Evolutionary conservation across 2,888 invertebrate species (phyloP).

Genomic region (Melikaiella ostensackeni): DNA sequence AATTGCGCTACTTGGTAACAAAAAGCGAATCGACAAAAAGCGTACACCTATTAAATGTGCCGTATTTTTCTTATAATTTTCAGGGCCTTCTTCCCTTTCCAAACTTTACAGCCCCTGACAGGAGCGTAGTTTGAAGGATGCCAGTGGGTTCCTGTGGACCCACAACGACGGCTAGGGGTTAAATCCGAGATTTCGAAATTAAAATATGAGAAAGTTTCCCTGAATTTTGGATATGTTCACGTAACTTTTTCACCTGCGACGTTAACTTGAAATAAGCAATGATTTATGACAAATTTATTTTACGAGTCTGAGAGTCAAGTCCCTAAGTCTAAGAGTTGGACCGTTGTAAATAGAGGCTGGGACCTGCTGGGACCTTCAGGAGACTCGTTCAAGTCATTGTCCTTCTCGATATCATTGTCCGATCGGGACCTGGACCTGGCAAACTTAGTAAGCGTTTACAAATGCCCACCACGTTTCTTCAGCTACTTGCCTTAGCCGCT

Average conservation of each 20-base stretch:
- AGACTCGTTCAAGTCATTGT: slow-evolving; percentile 33
- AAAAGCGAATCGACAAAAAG: no score
- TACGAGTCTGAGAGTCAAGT: background rate
- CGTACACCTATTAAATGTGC: no score
- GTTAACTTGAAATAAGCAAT: background rate
- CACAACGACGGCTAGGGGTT: no score
- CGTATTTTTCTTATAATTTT: no score
- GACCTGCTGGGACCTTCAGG: slow-evolving; percentile 29
- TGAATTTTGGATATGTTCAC: background rate
- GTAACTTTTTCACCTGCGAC: slow-evolving; percentile 6
- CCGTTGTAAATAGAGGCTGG: slow-evolving; percentile 20
- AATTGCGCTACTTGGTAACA: no score
- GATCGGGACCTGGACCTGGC: slow-evolving; percentile 19
- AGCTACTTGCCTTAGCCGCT: background rate
- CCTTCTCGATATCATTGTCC: slow-evolving; percentile 22
- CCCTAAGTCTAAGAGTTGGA: background rate
- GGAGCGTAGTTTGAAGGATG: no score
- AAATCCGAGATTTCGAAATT: background rate
- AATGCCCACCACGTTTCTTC: slow-evolving; percentile 27
- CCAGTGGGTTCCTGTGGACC: no score
- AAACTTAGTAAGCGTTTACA: slow-evolving; percentile 11
- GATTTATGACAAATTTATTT: slow-evolving; percentile 15
- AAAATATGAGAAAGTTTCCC: background rate
- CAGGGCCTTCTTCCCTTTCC: no score
- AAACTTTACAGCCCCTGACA: no score